phyloP scores from a whole-genome alignment of 2,797 vertebrate species.

The Trichosurus vulpecula region DNA sequence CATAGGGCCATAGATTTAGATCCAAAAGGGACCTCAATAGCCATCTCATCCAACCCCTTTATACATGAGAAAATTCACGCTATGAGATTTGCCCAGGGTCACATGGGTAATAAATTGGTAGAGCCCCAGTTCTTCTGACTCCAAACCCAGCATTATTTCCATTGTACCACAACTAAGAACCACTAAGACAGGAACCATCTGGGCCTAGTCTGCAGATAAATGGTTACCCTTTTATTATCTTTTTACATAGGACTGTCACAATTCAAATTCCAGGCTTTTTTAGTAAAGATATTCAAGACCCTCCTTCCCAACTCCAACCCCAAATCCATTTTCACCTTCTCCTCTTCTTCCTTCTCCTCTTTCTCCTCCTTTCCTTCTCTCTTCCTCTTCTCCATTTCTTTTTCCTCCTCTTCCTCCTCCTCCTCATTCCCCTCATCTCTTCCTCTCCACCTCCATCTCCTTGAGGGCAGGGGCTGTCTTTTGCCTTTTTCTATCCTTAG shows the following conservation, averaged over 20 bases:
- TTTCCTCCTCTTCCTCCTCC: not conserved
- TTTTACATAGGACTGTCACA: not conserved
- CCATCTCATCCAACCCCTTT: no score
- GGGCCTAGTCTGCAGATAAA: not conserved
- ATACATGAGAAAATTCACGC: no score
- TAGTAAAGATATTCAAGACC: not conserved
- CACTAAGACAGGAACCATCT: not conserved
- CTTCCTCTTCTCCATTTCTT: not conserved
- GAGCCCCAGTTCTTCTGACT: no score
- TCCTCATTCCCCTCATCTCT: not conserved
- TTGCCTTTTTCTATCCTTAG: no score
- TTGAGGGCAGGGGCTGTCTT: no score
- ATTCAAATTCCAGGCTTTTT: not conserved
- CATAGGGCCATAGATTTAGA: no score
- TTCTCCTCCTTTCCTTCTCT: not conserved
- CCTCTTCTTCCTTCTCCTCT: not conserved
- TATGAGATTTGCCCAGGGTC: no score
- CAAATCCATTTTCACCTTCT: not conserved
- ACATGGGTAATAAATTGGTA: no score
- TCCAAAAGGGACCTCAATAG: no score
- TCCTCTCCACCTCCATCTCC: not conserved
- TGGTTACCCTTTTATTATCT: not conserved
- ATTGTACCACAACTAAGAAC: no score
- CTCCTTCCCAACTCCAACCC: not conserved
- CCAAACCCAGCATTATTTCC: no score